phyloP scores from a whole-genome alignment of 2,113 vertebrate genomes.

The Petromus typicus region DNA sequence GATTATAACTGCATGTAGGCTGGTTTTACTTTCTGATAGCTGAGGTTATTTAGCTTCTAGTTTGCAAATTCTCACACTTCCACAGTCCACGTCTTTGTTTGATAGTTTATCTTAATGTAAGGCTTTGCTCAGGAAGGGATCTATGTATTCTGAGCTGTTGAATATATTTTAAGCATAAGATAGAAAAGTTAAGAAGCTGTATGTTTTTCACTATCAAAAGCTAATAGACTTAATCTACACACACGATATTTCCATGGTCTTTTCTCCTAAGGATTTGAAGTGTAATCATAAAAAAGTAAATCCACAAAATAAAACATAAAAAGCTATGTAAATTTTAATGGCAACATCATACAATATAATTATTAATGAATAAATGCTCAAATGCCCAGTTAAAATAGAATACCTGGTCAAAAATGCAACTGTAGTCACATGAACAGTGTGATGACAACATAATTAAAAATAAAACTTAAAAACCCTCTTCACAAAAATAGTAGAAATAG shows the following conservation, averaged over 20 bases:
- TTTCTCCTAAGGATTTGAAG: background rate
- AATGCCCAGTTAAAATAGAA: background rate
- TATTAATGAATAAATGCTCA: background rate
- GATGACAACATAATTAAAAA: background rate
- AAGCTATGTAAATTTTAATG: background rate
- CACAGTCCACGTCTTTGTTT: background rate
- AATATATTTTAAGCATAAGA: background rate
- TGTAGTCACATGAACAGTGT: background rate
- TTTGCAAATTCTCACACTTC: background rate
- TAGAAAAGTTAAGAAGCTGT: background rate
- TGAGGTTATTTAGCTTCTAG: too few species aligned
- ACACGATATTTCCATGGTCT: background rate
- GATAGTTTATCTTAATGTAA: background rate
- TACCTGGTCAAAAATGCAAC: background rate
- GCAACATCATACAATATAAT: background rate
- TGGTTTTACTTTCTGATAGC: background rate
- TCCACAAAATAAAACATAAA: slow-evolving; percentile 14
- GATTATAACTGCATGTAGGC: background rate
- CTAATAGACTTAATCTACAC: background rate
- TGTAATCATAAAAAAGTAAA: slow-evolving; percentile 13
- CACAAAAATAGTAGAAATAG: background rate
- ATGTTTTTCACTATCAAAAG: background rate
- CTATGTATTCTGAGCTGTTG: background rate
- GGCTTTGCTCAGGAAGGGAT: background rate
- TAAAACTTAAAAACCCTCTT: background rate